These are phyloP conservation scores for Palythoa caribaeorum DNA, from an alignment of 92 coral and sea anemone species.

Conservation along the genomic window DNA sequence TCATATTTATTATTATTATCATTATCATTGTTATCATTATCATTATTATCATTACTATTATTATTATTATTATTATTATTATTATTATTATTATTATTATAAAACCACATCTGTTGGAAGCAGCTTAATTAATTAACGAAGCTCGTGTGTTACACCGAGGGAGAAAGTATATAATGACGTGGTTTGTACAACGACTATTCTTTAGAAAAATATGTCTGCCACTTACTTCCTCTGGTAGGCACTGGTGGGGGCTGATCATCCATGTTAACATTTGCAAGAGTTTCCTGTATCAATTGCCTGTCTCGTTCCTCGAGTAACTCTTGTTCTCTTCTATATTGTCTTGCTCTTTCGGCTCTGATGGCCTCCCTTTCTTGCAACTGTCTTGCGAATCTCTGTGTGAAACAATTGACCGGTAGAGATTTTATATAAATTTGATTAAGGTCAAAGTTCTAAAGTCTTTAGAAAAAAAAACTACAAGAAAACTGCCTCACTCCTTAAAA, in stretches of 20 bases:
- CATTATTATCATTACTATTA: no score
- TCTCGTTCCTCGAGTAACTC: conserved; percentile 73
- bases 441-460: no score
- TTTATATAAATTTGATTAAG: no score
- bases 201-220: background rate
- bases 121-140: no score
- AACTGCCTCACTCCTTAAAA: background rate
- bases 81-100: no score
- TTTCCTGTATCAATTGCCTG: conserved; percentile 58
- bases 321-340: conserved; percentile 73
- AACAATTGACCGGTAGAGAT: background rate
- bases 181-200: background rate
- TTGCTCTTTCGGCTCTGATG: conserved; percentile 75
- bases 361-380: conserved; percentile 82
- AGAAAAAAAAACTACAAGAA: background rate
- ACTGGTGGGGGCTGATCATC: conserved; percentile 43
- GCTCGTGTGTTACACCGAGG: no score
- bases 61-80: no score
- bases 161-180: no score
- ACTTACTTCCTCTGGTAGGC: conserved; percentile 2
- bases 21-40: no score
- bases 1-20: no score
- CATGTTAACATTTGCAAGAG: conserved; percentile 41
- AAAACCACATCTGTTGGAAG: no score
- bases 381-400: conserved; percentile 73